Base-by-base conservation (phyloP, 2,797 vertebrate species). In the Chaetodon trifasciatus region DNA sequence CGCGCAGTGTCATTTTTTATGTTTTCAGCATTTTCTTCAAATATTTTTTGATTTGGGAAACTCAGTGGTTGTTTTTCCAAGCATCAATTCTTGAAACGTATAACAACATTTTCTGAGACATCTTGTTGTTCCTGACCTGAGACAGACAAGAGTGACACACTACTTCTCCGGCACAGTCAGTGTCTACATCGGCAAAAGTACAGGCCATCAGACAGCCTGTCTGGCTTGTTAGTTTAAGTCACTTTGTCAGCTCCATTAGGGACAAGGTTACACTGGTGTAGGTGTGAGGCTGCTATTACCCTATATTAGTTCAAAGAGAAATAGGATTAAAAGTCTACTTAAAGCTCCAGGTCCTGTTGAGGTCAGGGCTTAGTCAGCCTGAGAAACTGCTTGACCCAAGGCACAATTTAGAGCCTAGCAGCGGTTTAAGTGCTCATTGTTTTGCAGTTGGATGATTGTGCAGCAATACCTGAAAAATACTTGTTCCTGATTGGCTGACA, bases 271-370 rank as follows among this genome's bases (percentile, higher is more conserved):
- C 21, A 72, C 52, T 53, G 63, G 70, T 72, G 65, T 40, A 68
- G 64, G 60, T 70, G 52, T 76, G 52, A 75, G 47, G 37, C 47
- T 58, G 44, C 80, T 70, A 67, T 72, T 70, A 74, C 3, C 64
- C 78, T 61, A 35, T 65, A 76, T 80, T 80, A 78, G 85, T 74
- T 86, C 60, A 84, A 78, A 84, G 62, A 70, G 77, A 88, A 92
- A 88, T 86, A 88, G 90, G 92, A 93, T 94, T 94, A 91, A 85
- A 89, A 69, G 79, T 89, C 78, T 76, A 74, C 73, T 89, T 90
- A 88, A 91, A 90, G 86, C 81, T 44, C 42, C 39, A 57, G 28
- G 68, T 67, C 71, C 76, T 79, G 63, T 39, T 62, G 23, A 83
- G 86, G 80, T 82, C 79, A 87, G 49, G 72, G 88, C 83, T 91